Conservation (phyloP, 1,140 invertebrate genomes). For the Galleria mellonella region DNA sequence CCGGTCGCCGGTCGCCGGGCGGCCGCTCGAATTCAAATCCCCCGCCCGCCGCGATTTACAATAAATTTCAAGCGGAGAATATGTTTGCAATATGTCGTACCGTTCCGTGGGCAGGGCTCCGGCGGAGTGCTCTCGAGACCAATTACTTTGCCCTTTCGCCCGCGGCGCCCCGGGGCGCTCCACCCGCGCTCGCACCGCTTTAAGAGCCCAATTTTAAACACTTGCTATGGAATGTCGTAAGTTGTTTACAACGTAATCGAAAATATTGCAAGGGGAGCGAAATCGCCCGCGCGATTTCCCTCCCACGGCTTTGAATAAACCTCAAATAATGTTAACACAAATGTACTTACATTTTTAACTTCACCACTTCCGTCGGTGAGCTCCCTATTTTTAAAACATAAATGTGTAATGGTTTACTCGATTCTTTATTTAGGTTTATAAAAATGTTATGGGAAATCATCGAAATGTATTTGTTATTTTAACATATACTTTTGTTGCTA, state of each 20-base stretch:
- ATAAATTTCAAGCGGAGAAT: constrained; percentile 69
- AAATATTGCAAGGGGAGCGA: neutral
- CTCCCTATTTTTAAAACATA: too few species aligned
- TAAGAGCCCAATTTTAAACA: constrained; percentile 57
- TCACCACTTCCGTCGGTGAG: too few species aligned
- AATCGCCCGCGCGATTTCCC: constrained; percentile 9
- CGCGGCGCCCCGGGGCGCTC: constrained; percentile 15
- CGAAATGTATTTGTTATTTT: too few species aligned
- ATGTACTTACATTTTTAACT: too few species aligned
- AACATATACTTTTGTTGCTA: too few species aligned
- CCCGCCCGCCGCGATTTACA: constrained; percentile 60
- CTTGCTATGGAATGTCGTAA: constrained; percentile 43
- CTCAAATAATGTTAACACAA: constrained; percentile 23
- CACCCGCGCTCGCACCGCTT: constrained; percentile 9
- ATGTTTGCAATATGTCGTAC: constrained; percentile 66
- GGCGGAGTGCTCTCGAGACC: constrained; percentile 25
- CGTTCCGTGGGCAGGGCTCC: constrained; percentile 12
- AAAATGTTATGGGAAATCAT: too few species aligned
- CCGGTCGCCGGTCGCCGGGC: neutral
- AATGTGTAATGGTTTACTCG: too few species aligned
- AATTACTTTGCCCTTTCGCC: constrained; percentile 8
- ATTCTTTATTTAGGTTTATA: too few species aligned
- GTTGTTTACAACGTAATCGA: constrained; percentile 60
- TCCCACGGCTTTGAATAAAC: constrained; percentile 11
- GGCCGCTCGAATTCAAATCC: constrained; percentile 42